phyloP scores from a whole-genome alignment of 1,140 invertebrate species.

The Coenobita brevimanus region DNA sequence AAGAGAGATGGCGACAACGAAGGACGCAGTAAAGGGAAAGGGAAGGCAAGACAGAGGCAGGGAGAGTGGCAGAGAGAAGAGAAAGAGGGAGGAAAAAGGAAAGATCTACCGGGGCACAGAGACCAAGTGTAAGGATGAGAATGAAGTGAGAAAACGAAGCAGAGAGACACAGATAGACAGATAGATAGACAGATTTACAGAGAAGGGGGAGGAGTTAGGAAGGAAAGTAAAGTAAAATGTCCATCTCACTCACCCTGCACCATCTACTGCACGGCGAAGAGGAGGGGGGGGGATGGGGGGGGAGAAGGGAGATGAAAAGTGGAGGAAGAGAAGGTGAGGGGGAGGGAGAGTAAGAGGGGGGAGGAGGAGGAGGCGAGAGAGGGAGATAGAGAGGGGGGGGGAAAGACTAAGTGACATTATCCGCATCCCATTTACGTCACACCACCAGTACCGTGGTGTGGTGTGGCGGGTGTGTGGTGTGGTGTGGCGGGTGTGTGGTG shows the following conservation, averaged over 20 bases:
- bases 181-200: no score
- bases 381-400: no score
- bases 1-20: no score
- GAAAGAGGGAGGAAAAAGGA: background rate
- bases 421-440: no score
- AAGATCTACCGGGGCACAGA: background rate
- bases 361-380: no score
- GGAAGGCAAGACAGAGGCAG: background rate
- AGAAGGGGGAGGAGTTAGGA: background rate
- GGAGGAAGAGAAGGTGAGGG: background rate
- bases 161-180: background rate
- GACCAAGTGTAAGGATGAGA: background rate
- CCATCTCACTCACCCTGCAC: no score
- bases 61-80: background rate
- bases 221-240: background rate
- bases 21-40: background rate
- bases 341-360: no score
- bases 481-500: no score
- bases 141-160: background rate
- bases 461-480: no score
- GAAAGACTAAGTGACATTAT: no score
- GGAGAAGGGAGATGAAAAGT: background rate
- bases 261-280: no score
- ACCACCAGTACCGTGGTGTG: no score
- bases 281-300: background rate